Base-by-base conservation (phyloP, 2,797 vertebrate species). In the Hylomyscus alleni region DNA sequence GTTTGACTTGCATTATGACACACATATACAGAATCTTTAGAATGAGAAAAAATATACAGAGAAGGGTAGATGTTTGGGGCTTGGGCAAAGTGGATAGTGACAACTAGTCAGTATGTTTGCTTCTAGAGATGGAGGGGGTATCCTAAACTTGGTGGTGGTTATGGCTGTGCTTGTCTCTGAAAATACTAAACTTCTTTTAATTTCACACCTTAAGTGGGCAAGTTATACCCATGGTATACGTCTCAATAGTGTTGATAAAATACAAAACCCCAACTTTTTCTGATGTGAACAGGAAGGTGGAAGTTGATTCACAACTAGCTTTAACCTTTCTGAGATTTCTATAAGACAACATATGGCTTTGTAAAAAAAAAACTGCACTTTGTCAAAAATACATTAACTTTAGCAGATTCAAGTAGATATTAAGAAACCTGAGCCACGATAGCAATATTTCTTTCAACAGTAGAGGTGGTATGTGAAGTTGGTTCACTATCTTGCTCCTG, bases 261-360 rank as follows among this genome's bases (percentile, higher is more conserved):
- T 58, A 72, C 67, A 76, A 86, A 92, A 73, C 54, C 78, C 26
- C 54, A 78, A n/a, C 26, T 14, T 87, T 56, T 92, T 84, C 44
- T 77, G 52, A 50, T 62, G 73, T 34, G 67, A 84, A 75, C 7
- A 78, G 15, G 19, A 83, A 83, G 67, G 15, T 6, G 65, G 69
- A 73, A 52, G 60, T 52, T 56, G 87, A 62, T 69, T 86, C 50
- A 44, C 69, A 26, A 34, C 50, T 58, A 29, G 22, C 60, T 19
- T 4, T 20, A 62, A 56, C 58, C 24, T 67, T 34, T 52, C 0
- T 67, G n/a, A 93, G 29, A n/a, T 93, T 90, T 89, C 50, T 44
- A 34, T 52, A 44, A 93, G 65, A 67, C 37, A 87, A 94, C 9
- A 95, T 6, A 52, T 0, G 73, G 13, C 17, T 29, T 93, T 69